Base-by-base conservation (phyloP, 2,888 invertebrate species). In the Mesorhabditis belari region DNA sequence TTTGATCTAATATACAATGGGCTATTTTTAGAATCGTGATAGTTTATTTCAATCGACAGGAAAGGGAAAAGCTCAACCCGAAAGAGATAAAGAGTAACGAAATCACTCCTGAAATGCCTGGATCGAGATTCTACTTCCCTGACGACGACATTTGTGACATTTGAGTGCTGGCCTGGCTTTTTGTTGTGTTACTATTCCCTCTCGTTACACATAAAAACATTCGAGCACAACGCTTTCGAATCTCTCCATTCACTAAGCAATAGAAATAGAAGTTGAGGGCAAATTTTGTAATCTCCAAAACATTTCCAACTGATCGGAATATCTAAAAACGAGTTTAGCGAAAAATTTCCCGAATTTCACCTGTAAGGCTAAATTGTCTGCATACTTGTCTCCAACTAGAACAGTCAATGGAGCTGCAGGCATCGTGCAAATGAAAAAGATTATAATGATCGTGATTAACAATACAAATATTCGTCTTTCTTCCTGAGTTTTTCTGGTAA, bases 211-310 rank as follows among this genome's bases (percentile, higher is more conserved):
- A 79, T 28, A 65, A 73, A 5, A 79, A 68, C 0, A 79, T 72
- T 53, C 71, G 73, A 9, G 67, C 61, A 59, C 78, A 79, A 26
- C 79, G 77, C 26, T 71, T 65, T 4, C 71, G 66, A 49, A 71
- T 71, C 50, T 79, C 79, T 12, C 79, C 79, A 55, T 79, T 79
- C 61, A 79, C 77, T 2, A 79, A 63, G 60, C 79, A 79, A 62
- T 79, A 79, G 57, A 85, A 80, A 77, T 84, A 85, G 68, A 85
- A 85, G 69, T 85, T 85, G 64, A 84, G 80, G 3, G 85, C 83
- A 69, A 84, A 85, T 71, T 85, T 85, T 59, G 83, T 81, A 57
- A 85, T 78, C 67, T 85, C 85, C 55, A 84, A 67, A 29, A 82
- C 71, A 66, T 85, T 85, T 6, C 83, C 82, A 29, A 83, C 75